A percentile compares a stretch with the other conserved stretches of the same genome.
Conservation (phyloP, 2,797 vertebrate genomes). For the Rachycentron canadum region DNA sequence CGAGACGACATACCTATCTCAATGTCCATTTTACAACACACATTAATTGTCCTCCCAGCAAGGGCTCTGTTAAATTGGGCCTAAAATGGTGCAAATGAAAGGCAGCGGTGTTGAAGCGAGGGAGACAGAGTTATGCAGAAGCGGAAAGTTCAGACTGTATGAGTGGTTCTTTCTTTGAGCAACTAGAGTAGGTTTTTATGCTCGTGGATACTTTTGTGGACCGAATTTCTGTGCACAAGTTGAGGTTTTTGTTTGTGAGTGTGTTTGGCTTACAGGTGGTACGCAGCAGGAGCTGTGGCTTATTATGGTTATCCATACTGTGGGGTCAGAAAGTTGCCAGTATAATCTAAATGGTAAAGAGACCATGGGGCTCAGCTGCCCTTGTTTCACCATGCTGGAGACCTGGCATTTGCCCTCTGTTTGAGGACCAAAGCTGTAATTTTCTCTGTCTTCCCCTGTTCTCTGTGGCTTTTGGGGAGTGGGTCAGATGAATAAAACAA, state of each 20-base stretch:
- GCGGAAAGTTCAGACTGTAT: conserved; percentile 48
- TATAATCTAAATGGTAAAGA: conserved; percentile 83
- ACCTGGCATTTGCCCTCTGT: conserved; percentile 77
- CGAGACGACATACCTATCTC: conserved; percentile 17
- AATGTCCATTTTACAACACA: conserved; percentile 24
- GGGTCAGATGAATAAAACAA: conserved; percentile 79
- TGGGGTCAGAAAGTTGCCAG: conserved; percentile 74
- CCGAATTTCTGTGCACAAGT: conserved; percentile 29
- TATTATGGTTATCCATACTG: conserved; percentile 77
- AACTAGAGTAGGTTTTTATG: conserved; percentile 29
- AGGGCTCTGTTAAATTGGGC: conserved; percentile 42
- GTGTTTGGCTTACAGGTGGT: conserved; percentile 75
- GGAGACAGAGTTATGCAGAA: conserved; percentile 38
- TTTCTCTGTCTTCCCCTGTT: conserved; percentile 68
- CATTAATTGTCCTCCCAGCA: conserved; percentile 43
- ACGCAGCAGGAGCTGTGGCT: conserved; percentile 51
- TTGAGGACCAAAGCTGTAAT: conserved; percentile 79
- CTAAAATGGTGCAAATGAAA: conserved; percentile 45
- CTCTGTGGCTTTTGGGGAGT: conserved; percentile 62
- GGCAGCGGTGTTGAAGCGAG: conserved; percentile 24
- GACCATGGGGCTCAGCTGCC: conserved; percentile 65
- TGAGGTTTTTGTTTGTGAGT: conserved; percentile 61
- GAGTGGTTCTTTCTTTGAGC: conserved; percentile 21
- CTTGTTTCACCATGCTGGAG: conserved; percentile 78
- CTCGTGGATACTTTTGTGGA: conserved; percentile 29